A percentile compares a stretch with the other conserved stretches of the same genome.
Evolutionary conservation across 2,888 invertebrate species (phyloP).

Genomic region (Eupithecia dodoneata): DNA sequence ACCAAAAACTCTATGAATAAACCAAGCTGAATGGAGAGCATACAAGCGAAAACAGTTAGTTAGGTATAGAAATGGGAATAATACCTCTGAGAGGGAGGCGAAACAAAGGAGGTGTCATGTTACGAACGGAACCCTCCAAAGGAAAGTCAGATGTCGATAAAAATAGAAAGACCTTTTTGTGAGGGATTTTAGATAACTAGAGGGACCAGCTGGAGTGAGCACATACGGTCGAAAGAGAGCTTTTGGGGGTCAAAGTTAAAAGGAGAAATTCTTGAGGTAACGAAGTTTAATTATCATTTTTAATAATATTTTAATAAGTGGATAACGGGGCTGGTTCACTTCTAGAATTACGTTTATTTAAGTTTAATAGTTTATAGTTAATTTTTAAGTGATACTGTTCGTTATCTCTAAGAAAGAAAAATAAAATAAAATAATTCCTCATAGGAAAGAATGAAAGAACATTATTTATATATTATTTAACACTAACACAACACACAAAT

Average conservation of each 20-base stretch:
- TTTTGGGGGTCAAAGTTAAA: background rate
- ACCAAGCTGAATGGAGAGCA: conserved; percentile 32
- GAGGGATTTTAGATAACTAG: background rate
- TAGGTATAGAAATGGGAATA: conserved; percentile 37
- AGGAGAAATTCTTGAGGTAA: background rate
- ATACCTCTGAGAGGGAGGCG: conserved; percentile 36
- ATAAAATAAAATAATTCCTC: too few species aligned
- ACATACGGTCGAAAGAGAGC: background rate
- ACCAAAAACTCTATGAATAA: conserved; percentile 35
- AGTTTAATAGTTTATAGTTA: too few species aligned
- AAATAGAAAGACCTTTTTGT: conserved; percentile 12
- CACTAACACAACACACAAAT: too few species aligned
- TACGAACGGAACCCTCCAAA: conserved; percentile 29
- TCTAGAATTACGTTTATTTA: too few species aligned
- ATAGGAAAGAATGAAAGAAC: too few species aligned
- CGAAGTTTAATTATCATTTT: background rate
- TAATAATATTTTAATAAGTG: too few species aligned
- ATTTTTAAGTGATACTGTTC: too few species aligned
- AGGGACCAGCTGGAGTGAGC: conserved; percentile 9
- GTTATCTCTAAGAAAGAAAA: too few species aligned
- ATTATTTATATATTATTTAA: too few species aligned
- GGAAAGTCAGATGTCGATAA: conserved; percentile 30
- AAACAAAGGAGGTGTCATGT: conserved; percentile 40
- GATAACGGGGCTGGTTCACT: too few species aligned
- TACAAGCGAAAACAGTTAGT: conserved; percentile 39